phyloP scores from a whole-genome alignment of 2,888 invertebrate genomes.

The Campoplex capitator region DNA sequence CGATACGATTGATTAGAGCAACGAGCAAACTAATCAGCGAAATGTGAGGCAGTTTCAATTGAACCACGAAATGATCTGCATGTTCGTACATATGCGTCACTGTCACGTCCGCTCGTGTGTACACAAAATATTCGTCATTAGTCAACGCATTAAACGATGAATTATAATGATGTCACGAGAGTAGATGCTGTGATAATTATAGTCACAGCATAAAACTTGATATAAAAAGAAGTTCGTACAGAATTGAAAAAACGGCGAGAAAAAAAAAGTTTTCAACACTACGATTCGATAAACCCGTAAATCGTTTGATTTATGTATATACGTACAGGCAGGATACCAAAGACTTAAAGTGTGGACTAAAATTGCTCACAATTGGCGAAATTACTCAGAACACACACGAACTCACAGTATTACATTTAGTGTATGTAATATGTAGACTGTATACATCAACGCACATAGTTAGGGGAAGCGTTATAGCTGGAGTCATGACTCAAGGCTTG shows the following conservation, averaged over 20 bases:
- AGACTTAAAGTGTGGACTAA: conserved; percentile 31
- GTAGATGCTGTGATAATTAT: background rate
- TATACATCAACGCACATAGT: background rate
- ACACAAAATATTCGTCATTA: background rate
- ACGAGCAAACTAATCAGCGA: conserved; percentile 24
- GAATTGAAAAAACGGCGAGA: background rate
- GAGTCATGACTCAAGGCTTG: conserved; percentile 35
- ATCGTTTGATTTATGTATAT: conserved; percentile 46
- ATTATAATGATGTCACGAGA: conserved; percentile 11
- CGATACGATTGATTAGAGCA: conserved; percentile 39
- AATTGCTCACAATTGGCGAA: conserved; percentile 66
- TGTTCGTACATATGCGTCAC: background rate
- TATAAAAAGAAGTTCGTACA: background rate
- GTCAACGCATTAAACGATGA: conserved; percentile 7
- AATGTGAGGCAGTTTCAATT: conserved; percentile 14
- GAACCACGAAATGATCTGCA: background rate
- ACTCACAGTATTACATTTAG: conserved; percentile 1
- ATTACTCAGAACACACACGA: conserved; percentile 50
- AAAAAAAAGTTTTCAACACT: conserved; percentile 12
- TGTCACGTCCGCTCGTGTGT: background rate
- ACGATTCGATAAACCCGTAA: conserved; percentile 53
- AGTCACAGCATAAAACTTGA: background rate
- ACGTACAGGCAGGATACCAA: conserved; percentile 24
- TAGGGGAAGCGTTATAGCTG: conserved; percentile 7
- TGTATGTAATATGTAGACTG: background rate